Percentiles rank a stretch among this genome's conserved stretches.
phyloP scores from a whole-genome alignment of 2,113 vertebrate species.

The Lasiurus cinereus region DNA sequence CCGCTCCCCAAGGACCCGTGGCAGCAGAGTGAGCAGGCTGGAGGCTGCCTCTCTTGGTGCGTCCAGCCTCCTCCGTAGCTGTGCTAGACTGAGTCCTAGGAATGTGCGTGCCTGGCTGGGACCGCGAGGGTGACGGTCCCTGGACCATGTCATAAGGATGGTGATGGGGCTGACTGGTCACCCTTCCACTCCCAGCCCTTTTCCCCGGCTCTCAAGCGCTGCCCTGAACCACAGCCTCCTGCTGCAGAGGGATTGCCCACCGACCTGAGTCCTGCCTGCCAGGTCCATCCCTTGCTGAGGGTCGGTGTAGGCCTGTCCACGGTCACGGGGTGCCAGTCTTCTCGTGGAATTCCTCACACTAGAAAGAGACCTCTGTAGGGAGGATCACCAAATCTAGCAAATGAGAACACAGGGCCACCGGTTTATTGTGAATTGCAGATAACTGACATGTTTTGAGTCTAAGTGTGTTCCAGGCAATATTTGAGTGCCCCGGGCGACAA shows the following conservation, averaged over 20 bases:
- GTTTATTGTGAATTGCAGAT: background rate
- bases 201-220: rapidly evolving
- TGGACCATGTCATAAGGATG: rapidly evolving
- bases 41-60: background rate
- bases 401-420: background rate
- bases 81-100: background rate
- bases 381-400: background rate
- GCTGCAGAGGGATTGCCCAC: background rate
- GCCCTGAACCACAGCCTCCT: no score
- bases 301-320: no score
- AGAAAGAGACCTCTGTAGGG: background rate
- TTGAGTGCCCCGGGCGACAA: background rate
- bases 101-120: background rate
- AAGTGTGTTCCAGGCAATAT: background rate
- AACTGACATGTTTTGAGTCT: background rate
- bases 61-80: background rate
- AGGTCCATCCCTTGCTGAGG: background rate
- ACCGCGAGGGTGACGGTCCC: background rate
- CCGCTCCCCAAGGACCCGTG: background rate
- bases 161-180: rapidly evolving
- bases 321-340: background rate
- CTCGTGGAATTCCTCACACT: background rate
- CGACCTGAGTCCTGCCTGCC: background rate
- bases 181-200: background rate
- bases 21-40: no score